Base-by-base conservation (phyloP, 2,888 invertebrate genomes). In the Drosophila anomelani region DNA sequence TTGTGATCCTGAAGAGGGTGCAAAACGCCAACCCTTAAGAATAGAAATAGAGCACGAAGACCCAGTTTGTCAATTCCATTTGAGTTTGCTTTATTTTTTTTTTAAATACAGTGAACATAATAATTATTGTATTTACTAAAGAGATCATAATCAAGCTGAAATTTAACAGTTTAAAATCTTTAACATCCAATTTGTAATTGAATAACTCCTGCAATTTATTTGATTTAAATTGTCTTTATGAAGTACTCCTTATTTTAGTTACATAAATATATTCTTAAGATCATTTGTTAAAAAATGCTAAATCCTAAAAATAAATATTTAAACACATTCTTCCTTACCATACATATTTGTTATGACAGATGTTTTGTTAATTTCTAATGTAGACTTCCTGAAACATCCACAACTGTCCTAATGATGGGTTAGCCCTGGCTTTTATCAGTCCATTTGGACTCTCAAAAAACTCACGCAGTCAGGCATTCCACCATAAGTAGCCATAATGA, bases 391-490 rank as follows among this genome's bases (percentile, higher is more conserved):
- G 70, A 36, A 68, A 68, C 55, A 63, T 60, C 54, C 77, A 89
- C 88, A 90, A 88, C 89, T 90, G 88, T 80, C 84, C 86, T 78
- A 83, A 83, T 88, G 78, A 75, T 76, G 58, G 41, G n/a, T 32
- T 57, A 80, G 56, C 58, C 68, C 70, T 67, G 26, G 57, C 77
- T 64, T 81, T 90, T 90, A 88, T 72, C 81, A 77, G 77, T 46
- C 59, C 76, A 81, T 86, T 89, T 15, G 9, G 20, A n/a, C 8
- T 80, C 68, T 41, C 55, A 46, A 26, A n/a, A 15, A 17, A 36
- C 8, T 85, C 68, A 46, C 58, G 55, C 57, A 34, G 46, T n/a
- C 54, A 47, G 36, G 32, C 29, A 38, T 41, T 38, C 23, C 34
- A 3, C 32, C 26, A 43, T 79, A 69, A 82, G 77, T 64, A 71